Percentiles rank a stretch among this genome's conserved stretches.
These are phyloP conservation scores for Andrena marginata DNA, from an alignment of 2,888 invertebrate genomes.

Conservation along the genomic window DNA sequence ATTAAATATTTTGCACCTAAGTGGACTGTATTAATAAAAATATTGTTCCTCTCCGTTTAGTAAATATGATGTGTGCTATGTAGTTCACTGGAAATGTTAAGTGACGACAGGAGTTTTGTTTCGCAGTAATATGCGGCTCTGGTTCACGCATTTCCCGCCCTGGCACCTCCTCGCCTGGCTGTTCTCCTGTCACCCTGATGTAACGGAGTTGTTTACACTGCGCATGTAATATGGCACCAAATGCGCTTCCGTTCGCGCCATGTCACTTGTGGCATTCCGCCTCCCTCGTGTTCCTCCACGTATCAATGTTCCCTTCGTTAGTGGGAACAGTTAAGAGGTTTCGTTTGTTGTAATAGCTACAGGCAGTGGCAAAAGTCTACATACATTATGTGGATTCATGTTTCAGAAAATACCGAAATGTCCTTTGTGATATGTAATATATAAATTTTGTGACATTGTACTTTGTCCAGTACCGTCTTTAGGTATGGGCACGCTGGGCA, in stretches of 20 bases:
- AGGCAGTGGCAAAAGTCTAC: not conserved
- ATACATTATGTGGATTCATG: too few relatives aligned
- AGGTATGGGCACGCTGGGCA: too few relatives aligned
- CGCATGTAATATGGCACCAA: slow-evolving; percentile 83
- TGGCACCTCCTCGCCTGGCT: slow-evolving; percentile 79
- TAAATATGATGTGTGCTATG: not conserved
- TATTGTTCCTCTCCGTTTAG: not conserved
- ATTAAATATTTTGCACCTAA: not conserved
- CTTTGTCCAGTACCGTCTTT: too few relatives aligned
- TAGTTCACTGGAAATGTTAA: not conserved
- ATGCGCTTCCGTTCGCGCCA: slow-evolving; percentile 45
- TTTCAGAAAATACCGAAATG: too few relatives aligned
- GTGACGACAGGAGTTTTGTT: slow-evolving; percentile 74
- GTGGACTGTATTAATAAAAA: not conserved
- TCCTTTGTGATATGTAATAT: too few relatives aligned
- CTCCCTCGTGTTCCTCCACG: not conserved
- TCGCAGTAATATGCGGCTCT: slow-evolving; percentile 81
- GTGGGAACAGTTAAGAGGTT: not conserved
- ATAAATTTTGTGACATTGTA: too few relatives aligned
- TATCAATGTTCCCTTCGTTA: not conserved
- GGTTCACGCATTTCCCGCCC: slow-evolving; percentile 83
- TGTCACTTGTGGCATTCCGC: not conserved
- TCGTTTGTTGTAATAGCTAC: not conserved
- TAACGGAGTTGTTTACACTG: slow-evolving; percentile 85
- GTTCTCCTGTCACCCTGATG: slow-evolving; percentile 83